Evolutionary conservation across 35 echinoderm and acorn worm species (phyloP).

Genomic region (Apostichopus californicus): DNA sequence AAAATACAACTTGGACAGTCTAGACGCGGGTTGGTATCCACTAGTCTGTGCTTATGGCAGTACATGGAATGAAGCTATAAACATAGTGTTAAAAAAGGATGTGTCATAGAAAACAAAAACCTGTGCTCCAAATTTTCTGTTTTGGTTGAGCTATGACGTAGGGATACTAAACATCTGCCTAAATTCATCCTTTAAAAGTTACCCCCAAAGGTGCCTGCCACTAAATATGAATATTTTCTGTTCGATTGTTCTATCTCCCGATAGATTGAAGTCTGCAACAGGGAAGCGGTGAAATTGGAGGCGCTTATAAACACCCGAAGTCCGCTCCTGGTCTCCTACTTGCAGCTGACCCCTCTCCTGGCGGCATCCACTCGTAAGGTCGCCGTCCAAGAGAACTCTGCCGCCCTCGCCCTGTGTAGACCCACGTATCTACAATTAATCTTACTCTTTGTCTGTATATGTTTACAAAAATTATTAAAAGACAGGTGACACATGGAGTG

Average conservation of each 20-base stretch:
- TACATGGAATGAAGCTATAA: no score
- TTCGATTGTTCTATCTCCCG: neutral
- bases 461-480: slow-evolving; percentile 31
- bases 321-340: slow-evolving; percentile 70
- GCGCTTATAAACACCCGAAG: slow-evolving; percentile 82
- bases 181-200: no score
- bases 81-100: no score
- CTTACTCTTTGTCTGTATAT: neutral
- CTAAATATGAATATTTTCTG: neutral
- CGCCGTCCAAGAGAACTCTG: slow-evolving; percentile 43
- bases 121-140: no score
- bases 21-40: no score
- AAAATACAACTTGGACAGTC: no score
- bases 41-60: no score
- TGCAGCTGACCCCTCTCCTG: slow-evolving; percentile 71
- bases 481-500: slow-evolving; percentile 39
- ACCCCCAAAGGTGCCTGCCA: neutral
- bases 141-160: no score
- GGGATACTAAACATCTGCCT: no score
- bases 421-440: neutral
- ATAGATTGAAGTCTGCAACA: slow-evolving; percentile 93
- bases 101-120: no score
- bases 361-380: slow-evolving; percentile 66
- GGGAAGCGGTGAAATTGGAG: slow-evolving; percentile 84
- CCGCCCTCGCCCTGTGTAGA: neutral